A percentile compares a stretch with the other conserved stretches of the same genome.
These are phyloP conservation scores for Picathartes gymnocephalus DNA, from an alignment of 2,113 vertebrate genomes.

Conservation along the genomic window DNA sequence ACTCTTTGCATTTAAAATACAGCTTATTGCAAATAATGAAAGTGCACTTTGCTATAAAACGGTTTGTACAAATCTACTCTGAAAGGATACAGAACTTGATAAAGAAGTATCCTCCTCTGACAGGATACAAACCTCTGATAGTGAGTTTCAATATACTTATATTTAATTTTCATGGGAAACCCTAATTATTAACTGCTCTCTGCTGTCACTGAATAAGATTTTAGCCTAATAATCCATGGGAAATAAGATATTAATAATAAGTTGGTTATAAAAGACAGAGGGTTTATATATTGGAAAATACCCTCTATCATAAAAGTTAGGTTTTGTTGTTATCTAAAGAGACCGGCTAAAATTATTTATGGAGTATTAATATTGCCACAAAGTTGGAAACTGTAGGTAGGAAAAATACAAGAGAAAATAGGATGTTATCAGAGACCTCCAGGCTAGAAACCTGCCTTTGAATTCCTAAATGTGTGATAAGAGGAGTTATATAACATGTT, in stretches of 20 bases:
- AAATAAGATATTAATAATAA: background rate
- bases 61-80: background rate
- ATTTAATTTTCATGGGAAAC: background rate
- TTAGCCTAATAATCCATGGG: background rate
- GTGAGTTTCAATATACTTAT: background rate
- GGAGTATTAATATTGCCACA: slow-evolving; percentile 39
- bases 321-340: background rate
- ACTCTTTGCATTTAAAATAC: background rate
- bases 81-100: background rate
- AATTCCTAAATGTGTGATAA: slow-evolving; percentile 52
- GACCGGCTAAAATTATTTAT: slow-evolving; percentile 53
- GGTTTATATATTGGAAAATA: slow-evolving; percentile 35
- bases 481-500: slow-evolving; percentile 41
- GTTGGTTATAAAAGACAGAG: background rate
- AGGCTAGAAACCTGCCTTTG: slow-evolving; percentile 32
- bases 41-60: background rate
- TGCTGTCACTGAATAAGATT: slow-evolving; percentile 16
- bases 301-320: background rate
- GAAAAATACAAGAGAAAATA: slow-evolving; percentile 59
- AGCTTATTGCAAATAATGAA: background rate
- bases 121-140: background rate
- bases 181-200: slow-evolving; percentile 25
- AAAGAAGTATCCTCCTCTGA: background rate
- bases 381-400: slow-evolving; percentile 24
- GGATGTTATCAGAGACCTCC: slow-evolving; percentile 39